phyloP scores from a whole-genome alignment of 2,113 vertebrate genomes.

The Heterochromis multidens region DNA sequence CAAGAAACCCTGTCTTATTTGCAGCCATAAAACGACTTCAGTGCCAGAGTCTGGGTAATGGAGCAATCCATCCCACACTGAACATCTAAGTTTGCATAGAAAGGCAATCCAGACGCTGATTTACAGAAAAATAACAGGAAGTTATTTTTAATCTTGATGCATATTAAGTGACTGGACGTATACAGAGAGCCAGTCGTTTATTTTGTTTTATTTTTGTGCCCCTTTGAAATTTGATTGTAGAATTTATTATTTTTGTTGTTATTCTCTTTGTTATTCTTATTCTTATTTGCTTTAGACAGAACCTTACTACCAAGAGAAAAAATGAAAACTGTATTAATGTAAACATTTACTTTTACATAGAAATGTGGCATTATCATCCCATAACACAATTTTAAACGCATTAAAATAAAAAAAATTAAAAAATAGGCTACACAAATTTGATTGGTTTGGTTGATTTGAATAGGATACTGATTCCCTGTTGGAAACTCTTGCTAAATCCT shows the following conservation, averaged over 20 bases:
- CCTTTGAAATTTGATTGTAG: background rate
- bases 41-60: slow-evolving; percentile 42
- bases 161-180: background rate
- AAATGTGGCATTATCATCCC: background rate
- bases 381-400: background rate
- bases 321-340: background rate
- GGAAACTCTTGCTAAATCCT: background rate
- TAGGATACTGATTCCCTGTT: background rate
- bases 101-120: slow-evolving; percentile 25
- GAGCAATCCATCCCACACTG: slow-evolving; percentile 43
- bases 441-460: background rate
- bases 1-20: slow-evolving; percentile 34
- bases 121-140: background rate
- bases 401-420: background rate
- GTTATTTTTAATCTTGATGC: background rate
- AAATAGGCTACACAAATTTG: background rate
- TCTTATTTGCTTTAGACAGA: background rate
- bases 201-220: background rate
- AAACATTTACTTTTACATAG: background rate
- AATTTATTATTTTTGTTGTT: background rate
- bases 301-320: background rate
- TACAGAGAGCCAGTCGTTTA: background rate
- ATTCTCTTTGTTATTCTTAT: background rate
- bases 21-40: slow-evolving; percentile 28
- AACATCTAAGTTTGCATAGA: slow-evolving; percentile 39